These are phyloP conservation scores for Lates japonicus DNA, from an alignment of 2,797 vertebrate species.

Conservation along the genomic window DNA sequence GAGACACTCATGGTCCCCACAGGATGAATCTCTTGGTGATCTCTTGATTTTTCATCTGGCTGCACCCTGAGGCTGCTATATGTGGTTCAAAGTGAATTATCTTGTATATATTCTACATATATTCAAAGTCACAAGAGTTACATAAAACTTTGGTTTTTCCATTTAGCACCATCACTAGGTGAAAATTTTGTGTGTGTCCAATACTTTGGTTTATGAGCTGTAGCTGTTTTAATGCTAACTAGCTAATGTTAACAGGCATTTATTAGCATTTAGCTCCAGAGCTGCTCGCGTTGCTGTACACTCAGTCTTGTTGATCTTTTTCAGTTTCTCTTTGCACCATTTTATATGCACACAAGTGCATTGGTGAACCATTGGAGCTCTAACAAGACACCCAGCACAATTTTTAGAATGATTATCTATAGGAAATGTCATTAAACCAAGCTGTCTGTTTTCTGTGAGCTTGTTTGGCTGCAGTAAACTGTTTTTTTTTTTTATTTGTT, in stretches of 20 bases:
- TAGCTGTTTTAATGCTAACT: background rate
- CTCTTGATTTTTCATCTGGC: background rate
- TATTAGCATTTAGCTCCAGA: background rate
- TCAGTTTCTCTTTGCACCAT: background rate
- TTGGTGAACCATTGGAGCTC: background rate
- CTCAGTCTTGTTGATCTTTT: background rate
- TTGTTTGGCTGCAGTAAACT: slow-evolving; percentile 12
- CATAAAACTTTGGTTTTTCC: no score
- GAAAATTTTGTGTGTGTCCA: background rate
- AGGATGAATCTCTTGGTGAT: background rate
- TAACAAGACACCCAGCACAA: background rate
- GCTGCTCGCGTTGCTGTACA: background rate
- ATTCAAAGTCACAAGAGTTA: no score
- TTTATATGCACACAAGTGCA: background rate
- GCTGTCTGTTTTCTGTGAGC: background rate
- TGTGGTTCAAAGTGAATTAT: no score
- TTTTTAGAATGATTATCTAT: no score
- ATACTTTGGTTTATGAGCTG: background rate
- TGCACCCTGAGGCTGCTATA: no score
- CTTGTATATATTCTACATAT: no score
- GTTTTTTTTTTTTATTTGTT: background rate
- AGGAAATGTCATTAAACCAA: background rate
- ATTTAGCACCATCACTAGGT: no score
- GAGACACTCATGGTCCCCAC: background rate
- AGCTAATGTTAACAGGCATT: background rate